Evolutionary conservation across 1,140 invertebrate genomes (phyloP).

Genomic region (Sitophilus oryzae): DNA sequence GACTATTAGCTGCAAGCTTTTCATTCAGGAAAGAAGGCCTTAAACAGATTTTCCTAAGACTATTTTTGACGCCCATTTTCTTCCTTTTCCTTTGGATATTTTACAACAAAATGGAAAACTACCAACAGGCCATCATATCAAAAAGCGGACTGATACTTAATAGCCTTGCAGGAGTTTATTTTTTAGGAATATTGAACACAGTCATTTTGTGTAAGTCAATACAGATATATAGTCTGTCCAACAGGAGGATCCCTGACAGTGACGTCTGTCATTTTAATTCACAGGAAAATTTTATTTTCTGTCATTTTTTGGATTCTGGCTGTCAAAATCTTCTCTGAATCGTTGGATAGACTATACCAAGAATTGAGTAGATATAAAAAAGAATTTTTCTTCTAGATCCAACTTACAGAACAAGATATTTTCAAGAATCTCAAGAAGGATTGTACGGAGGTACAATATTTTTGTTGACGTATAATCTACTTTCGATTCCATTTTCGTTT

Average conservation of each 20-base stretch:
- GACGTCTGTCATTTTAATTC: too few relatives aligned
- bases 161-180: slow-evolving; percentile 68
- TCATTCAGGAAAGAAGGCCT: slow-evolving; percentile 67
- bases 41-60: slow-evolving; percentile 63
- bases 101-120: slow-evolving; percentile 65
- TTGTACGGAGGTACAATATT: slow-evolving; percentile 80
- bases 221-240: not conserved
- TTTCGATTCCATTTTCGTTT: slow-evolving; percentile 75
- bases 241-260: too few relatives aligned
- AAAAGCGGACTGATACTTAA: slow-evolving; percentile 78
- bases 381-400: slow-evolving; percentile 55
- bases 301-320: too few relatives aligned
- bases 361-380: not conserved
- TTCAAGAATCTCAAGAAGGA: slow-evolving; percentile 82
- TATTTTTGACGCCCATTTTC: slow-evolving; percentile 70
- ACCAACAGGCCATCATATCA: slow-evolving; percentile 68
- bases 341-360: not conserved
- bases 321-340: too few relatives aligned
- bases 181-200: slow-evolving; percentile 73
- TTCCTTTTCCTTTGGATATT: slow-evolving; percentile 75
- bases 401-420: slow-evolving; percentile 78
- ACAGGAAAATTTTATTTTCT: too few relatives aligned
- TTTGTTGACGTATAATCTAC: slow-evolving; percentile 69
- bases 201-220: slow-evolving; percentile 66
- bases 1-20: slow-evolving; percentile 69